Evolutionary conservation across 2,888 invertebrate species (phyloP).

Genomic region (Apomyelois bistriatella): DNA sequence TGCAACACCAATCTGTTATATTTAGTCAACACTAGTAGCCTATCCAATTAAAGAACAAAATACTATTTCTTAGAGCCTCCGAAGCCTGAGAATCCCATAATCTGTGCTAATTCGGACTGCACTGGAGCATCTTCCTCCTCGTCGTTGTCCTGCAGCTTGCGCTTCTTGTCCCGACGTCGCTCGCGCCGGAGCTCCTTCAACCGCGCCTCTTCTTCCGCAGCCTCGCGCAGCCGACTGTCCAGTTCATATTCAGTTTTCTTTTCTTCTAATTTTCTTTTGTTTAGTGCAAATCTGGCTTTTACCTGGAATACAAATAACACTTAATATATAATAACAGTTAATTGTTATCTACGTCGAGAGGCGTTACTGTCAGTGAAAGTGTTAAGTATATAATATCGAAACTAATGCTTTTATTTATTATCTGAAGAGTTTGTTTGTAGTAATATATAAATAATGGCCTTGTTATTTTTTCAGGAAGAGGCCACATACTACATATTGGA

Average conservation of each 20-base stretch:
- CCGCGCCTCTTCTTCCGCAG: slow-evolving; percentile 97
- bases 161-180: slow-evolving; percentile 92
- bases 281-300: slow-evolving; percentile 93
- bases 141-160: slow-evolving; percentile 86
- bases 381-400: no score
- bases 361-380: no score
- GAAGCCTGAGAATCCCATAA: slow-evolving; percentile 98
- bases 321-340: no score
- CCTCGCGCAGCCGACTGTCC: slow-evolving; percentile 92
- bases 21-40: no score
- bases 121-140: slow-evolving; percentile 71
- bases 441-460: no score
- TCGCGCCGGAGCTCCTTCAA: slow-evolving; percentile 94
- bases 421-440: no score
- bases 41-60: neutral
- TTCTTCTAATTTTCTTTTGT: slow-evolving; percentile 96
- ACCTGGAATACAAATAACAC: slow-evolving; percentile 62
- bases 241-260: slow-evolving; percentile 98
- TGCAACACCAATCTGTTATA: no score
- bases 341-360: no score
- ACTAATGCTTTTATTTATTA: no score
- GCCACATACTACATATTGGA: no score
- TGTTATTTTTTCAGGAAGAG: no score
- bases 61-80: slow-evolving; percentile 89
- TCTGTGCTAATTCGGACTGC: slow-evolving; percentile 88